These are phyloP conservation scores for Hydraecia micacea DNA, from an alignment of 2,888 invertebrate genomes.

Conservation along the genomic window DNA sequence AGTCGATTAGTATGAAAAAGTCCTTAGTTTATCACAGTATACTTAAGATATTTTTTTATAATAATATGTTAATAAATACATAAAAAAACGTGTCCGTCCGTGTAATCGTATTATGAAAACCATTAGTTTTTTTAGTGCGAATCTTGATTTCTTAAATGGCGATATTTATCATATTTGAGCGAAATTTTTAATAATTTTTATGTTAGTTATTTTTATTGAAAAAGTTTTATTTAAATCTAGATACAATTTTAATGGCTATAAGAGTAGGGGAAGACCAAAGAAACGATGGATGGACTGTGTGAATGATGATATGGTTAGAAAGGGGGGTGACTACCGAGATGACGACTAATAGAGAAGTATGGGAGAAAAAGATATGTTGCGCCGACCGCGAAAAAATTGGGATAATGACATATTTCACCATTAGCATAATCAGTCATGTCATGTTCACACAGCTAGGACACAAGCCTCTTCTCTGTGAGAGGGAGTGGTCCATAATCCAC, in stretches of 20 bases:
- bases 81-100: conserved; percentile 51
- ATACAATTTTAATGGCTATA: not conserved
- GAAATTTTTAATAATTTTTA: conserved; percentile 45
- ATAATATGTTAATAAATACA: conserved; percentile 46
- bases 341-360: not conserved
- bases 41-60: conserved; percentile 1
- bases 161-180: conserved; percentile 44
- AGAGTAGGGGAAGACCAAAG: not conserved
- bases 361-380: not conserved
- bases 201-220: conserved; percentile 38
- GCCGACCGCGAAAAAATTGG: accelerated
- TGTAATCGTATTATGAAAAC: conserved; percentile 47
- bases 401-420: no score
- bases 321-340: not conserved
- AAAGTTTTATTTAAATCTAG: conserved; percentile 25
- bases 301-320: not conserved
- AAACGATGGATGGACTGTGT: not conserved
- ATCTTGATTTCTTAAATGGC: conserved; percentile 36
- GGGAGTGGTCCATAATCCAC: not conserved
- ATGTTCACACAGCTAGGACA: no score
- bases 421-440: no score
- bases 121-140: conserved; percentile 32
- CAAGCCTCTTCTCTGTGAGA: no score
- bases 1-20: not conserved
- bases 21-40: conserved; percentile 22